Conservation (phyloP, 2,888 invertebrate genomes). For the Tenthredo distinguenda region DNA sequence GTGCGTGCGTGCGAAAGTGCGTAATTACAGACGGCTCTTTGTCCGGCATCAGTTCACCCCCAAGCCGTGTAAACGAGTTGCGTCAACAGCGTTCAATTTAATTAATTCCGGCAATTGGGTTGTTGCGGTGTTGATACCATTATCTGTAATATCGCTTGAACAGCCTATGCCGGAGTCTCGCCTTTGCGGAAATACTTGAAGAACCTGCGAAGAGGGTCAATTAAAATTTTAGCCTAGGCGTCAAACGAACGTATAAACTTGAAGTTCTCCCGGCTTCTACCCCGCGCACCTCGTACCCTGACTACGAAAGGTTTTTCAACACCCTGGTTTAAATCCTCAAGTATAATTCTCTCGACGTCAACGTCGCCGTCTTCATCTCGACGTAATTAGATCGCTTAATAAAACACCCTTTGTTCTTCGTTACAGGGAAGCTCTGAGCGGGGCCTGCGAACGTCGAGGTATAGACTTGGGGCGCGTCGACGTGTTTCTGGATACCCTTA, state of each 20-base stretch:
- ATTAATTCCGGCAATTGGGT: slow-evolving; percentile 33
- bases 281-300: neutral
- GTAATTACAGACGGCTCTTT: neutral
- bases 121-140: slow-evolving; percentile 19
- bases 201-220: neutral
- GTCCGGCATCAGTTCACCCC: neutral
- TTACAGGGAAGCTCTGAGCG: slow-evolving; percentile 83
- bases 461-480: slow-evolving; percentile 83
- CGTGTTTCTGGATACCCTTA: slow-evolving; percentile 83
- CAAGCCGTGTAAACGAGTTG: neutral
- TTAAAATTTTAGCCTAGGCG: slow-evolving; percentile 23
- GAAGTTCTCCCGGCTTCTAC: neutral
- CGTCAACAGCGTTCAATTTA: slow-evolving; percentile 39
- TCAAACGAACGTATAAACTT: neutral
- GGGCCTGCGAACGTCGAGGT: slow-evolving; percentile 84
- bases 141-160: neutral
- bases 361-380: slow-evolving; percentile 27
- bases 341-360: slow-evolving; percentile 25
- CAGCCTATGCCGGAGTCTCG: no score
- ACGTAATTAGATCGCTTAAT: slow-evolving; percentile 38
- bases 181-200: neutral
- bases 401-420: slow-evolving; percentile 55
- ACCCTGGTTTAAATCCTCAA: slow-evolving; percentile 25
- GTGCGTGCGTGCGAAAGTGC: neutral
- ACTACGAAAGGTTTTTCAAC: neutral